These are phyloP conservation scores for Scomber colias DNA, from an alignment of 2,113 vertebrate genomes.

Conservation along the genomic window DNA sequence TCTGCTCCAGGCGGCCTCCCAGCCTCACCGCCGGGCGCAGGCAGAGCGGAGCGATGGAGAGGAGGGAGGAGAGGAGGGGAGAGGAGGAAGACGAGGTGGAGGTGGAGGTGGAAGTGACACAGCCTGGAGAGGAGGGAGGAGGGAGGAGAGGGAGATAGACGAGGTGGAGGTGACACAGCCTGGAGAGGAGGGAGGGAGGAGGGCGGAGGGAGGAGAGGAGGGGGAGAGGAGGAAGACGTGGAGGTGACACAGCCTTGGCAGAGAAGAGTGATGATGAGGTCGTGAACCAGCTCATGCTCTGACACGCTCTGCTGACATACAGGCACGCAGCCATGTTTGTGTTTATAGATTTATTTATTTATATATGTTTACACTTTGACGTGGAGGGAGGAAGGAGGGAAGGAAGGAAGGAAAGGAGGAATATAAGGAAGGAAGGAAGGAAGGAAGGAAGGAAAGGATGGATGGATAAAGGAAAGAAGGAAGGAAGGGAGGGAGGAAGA, in stretches of 20 bases:
- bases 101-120: neutral
- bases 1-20: constrained; percentile 9
- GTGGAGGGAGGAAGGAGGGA: no score
- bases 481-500: no score
- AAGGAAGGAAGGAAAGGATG: no score
- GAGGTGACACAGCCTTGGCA: constrained; percentile 18
- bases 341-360: no score
- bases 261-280: constrained; percentile 9
- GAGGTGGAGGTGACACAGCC: no score
- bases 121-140: neutral
- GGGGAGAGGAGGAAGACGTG: no score
- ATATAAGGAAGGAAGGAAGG: no score
- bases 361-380: no score
- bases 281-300: neutral
- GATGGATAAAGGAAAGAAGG: no score
- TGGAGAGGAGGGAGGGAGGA: no score
- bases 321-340: neutral
- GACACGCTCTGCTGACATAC: neutral
- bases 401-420: no score
- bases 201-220: neutral
- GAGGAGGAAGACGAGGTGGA: no score
- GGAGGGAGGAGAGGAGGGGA: neutral
- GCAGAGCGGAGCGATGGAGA: neutral
- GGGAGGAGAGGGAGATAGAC: neutral
- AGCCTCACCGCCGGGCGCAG: neutral